Conservation (phyloP, 1,140 invertebrate species). For the Heterodera carotae region DNA sequence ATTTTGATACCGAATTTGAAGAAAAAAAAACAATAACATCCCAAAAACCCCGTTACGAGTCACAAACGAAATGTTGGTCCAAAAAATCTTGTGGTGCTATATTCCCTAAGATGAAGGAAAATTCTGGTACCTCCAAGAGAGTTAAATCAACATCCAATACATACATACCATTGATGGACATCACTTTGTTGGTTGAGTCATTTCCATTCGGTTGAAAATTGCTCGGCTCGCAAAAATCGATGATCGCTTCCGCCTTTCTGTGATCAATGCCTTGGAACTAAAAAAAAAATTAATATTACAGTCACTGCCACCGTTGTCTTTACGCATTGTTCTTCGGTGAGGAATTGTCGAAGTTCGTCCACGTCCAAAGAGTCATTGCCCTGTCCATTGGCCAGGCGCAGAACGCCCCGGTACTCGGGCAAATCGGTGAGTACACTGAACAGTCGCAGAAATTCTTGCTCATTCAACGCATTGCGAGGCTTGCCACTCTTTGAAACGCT, state of each 20-base stretch:
- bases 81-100: no score
- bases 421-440: constrained; percentile 60
- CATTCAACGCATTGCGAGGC: constrained; percentile 44
- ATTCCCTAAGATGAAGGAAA: no score
- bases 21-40: background rate
- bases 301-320: background rate
- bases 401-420: constrained; percentile 50
- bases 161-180: constrained; percentile 48
- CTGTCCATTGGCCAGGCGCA: constrained; percentile 49
- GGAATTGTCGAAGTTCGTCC: constrained; percentile 47
- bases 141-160: no score
- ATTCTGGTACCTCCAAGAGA: no score
- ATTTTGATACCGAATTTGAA: constrained; percentile 16
- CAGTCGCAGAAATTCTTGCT: constrained; percentile 58
- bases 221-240: constrained; percentile 56
- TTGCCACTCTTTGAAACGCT: constrained; percentile 24
- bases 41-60: no score
- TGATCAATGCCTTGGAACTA: constrained; percentile 57
- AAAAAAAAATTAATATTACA: constrained; percentile 35
- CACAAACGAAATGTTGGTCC: no score
- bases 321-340: constrained; percentile 60
- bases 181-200: constrained; percentile 19
- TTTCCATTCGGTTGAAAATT: background rate
- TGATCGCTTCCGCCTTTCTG: constrained; percentile 58
- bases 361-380: constrained; percentile 53